Evolutionary conservation across 2,113 vertebrate genomes (phyloP).

Genomic region (Cygnus atratus): DNA sequence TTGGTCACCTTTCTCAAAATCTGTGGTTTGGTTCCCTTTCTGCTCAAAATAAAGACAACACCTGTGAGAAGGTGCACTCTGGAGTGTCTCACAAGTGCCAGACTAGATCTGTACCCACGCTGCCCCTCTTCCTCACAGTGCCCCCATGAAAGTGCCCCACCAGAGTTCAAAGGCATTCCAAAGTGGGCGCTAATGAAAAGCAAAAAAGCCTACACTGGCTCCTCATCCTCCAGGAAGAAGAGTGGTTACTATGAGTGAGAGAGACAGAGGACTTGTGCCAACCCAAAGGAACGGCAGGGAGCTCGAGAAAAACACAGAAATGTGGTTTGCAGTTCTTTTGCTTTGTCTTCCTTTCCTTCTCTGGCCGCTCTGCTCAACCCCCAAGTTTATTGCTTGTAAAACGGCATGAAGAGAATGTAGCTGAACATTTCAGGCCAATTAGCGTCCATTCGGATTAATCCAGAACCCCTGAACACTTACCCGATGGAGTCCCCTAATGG

Average conservation of each 20-base stretch:
- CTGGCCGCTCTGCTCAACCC: too few relatives aligned
- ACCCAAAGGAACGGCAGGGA: not conserved
- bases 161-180: not conserved
- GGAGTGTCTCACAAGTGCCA: not conserved
- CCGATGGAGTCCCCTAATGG: not conserved
- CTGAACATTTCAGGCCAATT: not conserved
- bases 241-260: not conserved
- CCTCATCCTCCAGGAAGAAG: not conserved
- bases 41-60: not conserved
- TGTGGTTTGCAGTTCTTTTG: not conserved
- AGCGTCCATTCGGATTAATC: not conserved
- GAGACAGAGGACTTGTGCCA: not conserved
- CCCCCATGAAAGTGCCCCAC: not conserved
- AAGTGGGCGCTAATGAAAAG: not conserved
- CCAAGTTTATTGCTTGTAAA: constrained; percentile 3
- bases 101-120: not conserved
- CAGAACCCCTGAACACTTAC: not conserved
- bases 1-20: not conserved
- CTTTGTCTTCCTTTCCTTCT: not conserved
- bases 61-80: not conserved
- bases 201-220: not conserved
- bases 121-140: not conserved
- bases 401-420: not conserved
- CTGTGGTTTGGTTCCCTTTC: not conserved
- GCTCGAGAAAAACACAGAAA: not conserved